Evolutionary conservation across 2,888 invertebrate species (phyloP).

Genomic region (Drosophila histrio): DNA sequence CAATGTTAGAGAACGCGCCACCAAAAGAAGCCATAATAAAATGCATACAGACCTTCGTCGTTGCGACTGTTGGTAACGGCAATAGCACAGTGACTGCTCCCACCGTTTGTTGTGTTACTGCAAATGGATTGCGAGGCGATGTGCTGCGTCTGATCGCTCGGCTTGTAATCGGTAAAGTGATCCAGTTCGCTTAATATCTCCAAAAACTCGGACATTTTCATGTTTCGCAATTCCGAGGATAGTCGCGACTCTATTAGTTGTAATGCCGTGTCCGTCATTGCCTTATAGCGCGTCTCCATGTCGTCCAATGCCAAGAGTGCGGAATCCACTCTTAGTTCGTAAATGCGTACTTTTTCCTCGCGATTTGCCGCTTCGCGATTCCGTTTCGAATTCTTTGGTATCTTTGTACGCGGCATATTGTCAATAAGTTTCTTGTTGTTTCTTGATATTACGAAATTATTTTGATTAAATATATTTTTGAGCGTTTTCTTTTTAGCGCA

Average conservation of each 20-base stretch:
- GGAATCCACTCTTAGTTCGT: conserved; percentile 77
- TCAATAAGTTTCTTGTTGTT: not conserved
- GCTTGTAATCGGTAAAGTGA: conserved; percentile 62
- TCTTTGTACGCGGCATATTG: conserved; percentile 83
- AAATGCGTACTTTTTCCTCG: conserved; percentile 81
- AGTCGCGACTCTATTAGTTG: conserved; percentile 55
- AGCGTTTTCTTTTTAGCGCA: conserved; percentile 3
- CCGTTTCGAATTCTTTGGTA: conserved; percentile 82
- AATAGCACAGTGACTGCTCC: not conserved
- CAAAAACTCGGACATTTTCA: conserved; percentile 78
- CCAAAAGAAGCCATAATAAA: conserved; percentile 17
- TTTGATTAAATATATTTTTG: not conserved
- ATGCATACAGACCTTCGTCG: conserved; percentile 61
- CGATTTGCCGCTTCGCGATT: conserved; percentile 82
- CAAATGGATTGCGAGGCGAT: conserved; percentile 55
- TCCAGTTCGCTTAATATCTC: conserved; percentile 61
- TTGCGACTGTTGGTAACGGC: conserved; percentile 56
- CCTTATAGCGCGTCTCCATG: conserved; percentile 49
- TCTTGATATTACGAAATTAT: not conserved
- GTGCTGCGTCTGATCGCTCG: conserved; percentile 65
- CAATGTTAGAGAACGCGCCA: conserved; percentile 26
- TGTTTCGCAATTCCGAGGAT: conserved; percentile 66
- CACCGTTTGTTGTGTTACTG: conserved; percentile 41
- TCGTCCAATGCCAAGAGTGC: conserved; percentile 66
- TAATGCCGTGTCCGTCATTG: conserved; percentile 51